Conservation (phyloP, 1,140 invertebrate genomes). For the Drosophila elegans region DNA sequence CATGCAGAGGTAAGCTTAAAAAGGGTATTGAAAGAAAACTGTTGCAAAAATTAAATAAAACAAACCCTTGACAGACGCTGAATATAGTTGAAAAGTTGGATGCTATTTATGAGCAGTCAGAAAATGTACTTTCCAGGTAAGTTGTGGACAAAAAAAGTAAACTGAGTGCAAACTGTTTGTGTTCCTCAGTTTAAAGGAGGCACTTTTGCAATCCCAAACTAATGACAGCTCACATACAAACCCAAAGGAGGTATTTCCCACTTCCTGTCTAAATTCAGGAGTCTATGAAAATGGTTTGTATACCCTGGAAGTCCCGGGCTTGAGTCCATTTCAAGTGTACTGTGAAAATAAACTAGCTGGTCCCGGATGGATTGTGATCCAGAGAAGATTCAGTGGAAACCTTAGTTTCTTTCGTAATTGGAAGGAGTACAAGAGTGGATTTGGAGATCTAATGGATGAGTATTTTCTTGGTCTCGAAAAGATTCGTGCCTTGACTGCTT, state of each 20-base stretch:
- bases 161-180: too few species aligned
- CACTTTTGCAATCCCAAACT: slow-evolving; percentile 4
- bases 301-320: slow-evolving; percentile 39
- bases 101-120: slow-evolving; percentile 22
- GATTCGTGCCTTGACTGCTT: slow-evolving; percentile 86
- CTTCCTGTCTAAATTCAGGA: slow-evolving; percentile 36
- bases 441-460: slow-evolving; percentile 87
- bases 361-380: slow-evolving; percentile 88
- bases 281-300: slow-evolving; percentile 17
- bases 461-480: slow-evolving; percentile 88
- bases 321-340: slow-evolving; percentile 44
- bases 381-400: slow-evolving; percentile 87
- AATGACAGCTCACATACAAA: neutral
- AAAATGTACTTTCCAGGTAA: slow-evolving; percentile 29
- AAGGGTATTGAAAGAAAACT: neutral
- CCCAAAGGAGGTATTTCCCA: neutral
- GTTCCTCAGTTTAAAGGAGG: slow-evolving; percentile 11
- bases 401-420: slow-evolving; percentile 88
- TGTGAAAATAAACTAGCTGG: slow-evolving; percentile 58
- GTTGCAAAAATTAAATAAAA: neutral
- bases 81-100: slow-evolving; percentile 22
- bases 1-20: slow-evolving; percentile 9
- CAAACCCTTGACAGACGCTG: slow-evolving; percentile 13
- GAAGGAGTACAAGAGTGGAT: slow-evolving; percentile 88
- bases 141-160: neutral